phyloP scores from a whole-genome alignment of 1,140 invertebrate genomes.

The Eueides isabella region DNA sequence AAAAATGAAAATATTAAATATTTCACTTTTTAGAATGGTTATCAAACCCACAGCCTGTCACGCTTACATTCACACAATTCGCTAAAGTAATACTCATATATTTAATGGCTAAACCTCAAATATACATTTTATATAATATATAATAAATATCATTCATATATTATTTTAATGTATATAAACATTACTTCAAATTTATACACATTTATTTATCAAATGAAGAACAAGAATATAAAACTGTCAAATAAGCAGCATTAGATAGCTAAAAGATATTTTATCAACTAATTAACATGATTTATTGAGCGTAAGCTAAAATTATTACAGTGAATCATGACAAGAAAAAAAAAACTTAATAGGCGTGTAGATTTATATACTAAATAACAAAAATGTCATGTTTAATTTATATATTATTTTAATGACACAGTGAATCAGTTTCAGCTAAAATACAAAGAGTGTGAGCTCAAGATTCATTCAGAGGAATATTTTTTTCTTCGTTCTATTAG shows the following conservation, averaged over 20 bases:
- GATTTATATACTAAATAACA: not conserved
- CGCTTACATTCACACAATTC: too few species aligned
- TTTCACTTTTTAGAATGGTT: too few species aligned
- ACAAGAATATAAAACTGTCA: constrained; percentile 8
- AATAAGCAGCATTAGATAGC: not conserved
- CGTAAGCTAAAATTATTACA: not conserved
- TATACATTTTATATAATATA: too few species aligned
- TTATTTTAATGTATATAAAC: not conserved
- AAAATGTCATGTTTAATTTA: not conserved
- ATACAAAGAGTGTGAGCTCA: too few species aligned
- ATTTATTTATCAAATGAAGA: constrained; percentile 5
- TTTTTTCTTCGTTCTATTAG: too few species aligned
- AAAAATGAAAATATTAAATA: too few species aligned
- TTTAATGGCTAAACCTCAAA: too few species aligned
- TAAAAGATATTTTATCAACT: not conserved
- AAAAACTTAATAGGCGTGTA: not conserved
- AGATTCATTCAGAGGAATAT: too few species aligned
- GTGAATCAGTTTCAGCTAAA: too few species aligned
- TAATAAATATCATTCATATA: not conserved
- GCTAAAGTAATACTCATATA: too few species aligned
- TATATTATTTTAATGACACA: not conserved
- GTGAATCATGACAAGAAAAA: not conserved
- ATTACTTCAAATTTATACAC: not conserved
- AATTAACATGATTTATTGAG: constrained; percentile 3
- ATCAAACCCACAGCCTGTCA: too few species aligned